A percentile compares a stretch with the other conserved stretches of the same genome.
Conservation (phyloP, 2,888 invertebrate species). For the Oligia fasciuncula region DNA sequence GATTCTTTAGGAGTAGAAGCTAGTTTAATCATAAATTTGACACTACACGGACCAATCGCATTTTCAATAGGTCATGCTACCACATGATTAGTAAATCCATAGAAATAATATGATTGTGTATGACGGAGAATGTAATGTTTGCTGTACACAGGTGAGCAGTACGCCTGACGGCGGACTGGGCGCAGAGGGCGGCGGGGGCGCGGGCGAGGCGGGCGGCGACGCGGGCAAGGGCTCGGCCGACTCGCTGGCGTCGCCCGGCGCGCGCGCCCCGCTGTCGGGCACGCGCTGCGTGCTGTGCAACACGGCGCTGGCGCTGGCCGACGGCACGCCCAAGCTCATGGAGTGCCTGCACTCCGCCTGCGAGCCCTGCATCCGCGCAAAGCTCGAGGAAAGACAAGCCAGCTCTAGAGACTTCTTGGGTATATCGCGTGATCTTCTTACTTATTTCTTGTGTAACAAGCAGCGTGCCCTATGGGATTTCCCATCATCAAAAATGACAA, state of each 20-base stretch:
- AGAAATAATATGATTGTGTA: background rate
- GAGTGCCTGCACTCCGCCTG: conserved; percentile 97
- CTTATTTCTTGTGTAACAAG: background rate
- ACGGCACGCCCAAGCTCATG: conserved; percentile 93
- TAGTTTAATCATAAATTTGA: background rate
- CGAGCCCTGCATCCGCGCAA: conserved; percentile 92
- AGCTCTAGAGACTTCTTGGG: conserved; percentile 83
- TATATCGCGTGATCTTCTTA: conserved; percentile 48
- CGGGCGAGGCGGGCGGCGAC: conserved; percentile 45
- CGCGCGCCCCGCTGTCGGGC: conserved; percentile 72
- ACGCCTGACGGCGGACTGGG: conserved; percentile 61
- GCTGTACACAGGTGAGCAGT: conserved; percentile 60
- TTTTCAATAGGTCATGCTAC: background rate
- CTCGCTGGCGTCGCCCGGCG: conserved; percentile 82
- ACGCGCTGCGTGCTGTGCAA: conserved; percentile 90
- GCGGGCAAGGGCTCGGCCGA: conserved; percentile 74
- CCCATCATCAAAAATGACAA: background rate
- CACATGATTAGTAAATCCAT: background rate
- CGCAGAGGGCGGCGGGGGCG: conserved; percentile 40
- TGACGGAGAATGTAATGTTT: background rate
- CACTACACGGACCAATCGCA: background rate
- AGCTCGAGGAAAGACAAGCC: conserved; percentile 88
- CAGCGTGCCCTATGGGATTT: too few species aligned
- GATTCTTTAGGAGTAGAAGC: too few species aligned
- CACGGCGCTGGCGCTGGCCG: conserved; percentile 76